Conservation (phyloP, 2,113 vertebrate species). For the Oreamnos americanus region DNA sequence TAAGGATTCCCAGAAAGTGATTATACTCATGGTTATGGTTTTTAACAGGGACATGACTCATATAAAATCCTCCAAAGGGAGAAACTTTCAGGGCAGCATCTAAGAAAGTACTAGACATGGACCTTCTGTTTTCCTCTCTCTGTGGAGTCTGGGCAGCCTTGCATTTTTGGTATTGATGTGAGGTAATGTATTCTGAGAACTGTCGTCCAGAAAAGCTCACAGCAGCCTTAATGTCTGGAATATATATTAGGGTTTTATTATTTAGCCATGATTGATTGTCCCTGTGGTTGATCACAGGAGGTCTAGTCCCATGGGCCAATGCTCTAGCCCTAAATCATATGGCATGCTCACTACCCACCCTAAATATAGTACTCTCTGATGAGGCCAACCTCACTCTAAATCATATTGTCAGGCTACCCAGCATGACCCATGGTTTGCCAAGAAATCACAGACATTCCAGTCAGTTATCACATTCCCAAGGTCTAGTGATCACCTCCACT, state of each 20-base stretch:
- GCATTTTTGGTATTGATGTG: not conserved
- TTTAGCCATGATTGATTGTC: not conserved
- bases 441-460: not conserved
- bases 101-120: not conserved
- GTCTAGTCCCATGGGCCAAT: not conserved
- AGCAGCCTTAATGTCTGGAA: not conserved
- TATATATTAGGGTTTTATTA: not conserved
- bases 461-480: not conserved
- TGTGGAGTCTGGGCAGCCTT: not conserved
- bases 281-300: not conserved
- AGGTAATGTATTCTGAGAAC: not conserved
- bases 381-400: not conserved
- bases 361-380: not conserved
- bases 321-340: not conserved
- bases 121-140: not conserved
- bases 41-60: not conserved
- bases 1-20: not conserved
- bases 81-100: not conserved
- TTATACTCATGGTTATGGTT: not conserved
- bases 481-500: not conserved
- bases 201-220: not conserved
- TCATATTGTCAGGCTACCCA: not conserved
- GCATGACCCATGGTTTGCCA: not conserved
- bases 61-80: not conserved
- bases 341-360: not conserved